Percentiles rank a stretch among this genome's conserved stretches.
Evolutionary conservation across 2,888 invertebrate genomes (phyloP).

Genomic region (Pseudanteris insignis): DNA sequence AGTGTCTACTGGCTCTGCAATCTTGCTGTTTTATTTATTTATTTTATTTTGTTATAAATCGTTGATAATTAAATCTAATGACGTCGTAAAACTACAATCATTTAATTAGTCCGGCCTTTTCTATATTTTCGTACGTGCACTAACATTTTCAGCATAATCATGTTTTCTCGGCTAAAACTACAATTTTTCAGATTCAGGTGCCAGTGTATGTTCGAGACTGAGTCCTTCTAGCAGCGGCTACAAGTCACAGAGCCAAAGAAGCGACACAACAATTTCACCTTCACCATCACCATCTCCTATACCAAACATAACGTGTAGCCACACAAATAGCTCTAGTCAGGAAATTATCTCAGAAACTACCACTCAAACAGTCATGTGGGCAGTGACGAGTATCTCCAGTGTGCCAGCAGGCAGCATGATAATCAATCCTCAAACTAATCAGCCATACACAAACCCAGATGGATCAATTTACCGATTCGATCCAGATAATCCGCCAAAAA

Average conservation of each 20-base stretch:
- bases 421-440: slow-evolving; percentile 85
- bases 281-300: slow-evolving; percentile 63
- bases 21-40: background rate
- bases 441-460: slow-evolving; percentile 79
- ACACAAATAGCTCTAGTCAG: slow-evolving; percentile 64
- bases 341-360: slow-evolving; percentile 55
- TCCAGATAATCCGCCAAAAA: slow-evolving; percentile 74
- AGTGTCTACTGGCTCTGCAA: no score
- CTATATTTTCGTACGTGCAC: no score
- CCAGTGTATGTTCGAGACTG: slow-evolving; percentile 74
- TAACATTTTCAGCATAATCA: background rate
- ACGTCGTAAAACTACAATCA: no score
- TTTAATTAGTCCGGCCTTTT: no score
- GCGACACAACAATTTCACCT: slow-evolving; percentile 63
- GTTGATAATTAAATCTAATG: no score
- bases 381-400: slow-evolving; percentile 84
- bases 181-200: slow-evolving; percentile 69
- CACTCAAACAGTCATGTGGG: slow-evolving; percentile 77
- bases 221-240: slow-evolving; percentile 82
- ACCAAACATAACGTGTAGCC: slow-evolving; percentile 56
- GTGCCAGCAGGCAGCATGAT: slow-evolving; percentile 89
- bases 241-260: slow-evolving; percentile 77
- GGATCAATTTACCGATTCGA: slow-evolving; percentile 82
- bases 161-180: slow-evolving; percentile 24
- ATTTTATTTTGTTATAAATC: no score